Percentiles rank a stretch among this genome's conserved stretches.
phyloP scores from a whole-genome alignment of 2,797 vertebrate species.

The Pogonophryne albipinna region DNA sequence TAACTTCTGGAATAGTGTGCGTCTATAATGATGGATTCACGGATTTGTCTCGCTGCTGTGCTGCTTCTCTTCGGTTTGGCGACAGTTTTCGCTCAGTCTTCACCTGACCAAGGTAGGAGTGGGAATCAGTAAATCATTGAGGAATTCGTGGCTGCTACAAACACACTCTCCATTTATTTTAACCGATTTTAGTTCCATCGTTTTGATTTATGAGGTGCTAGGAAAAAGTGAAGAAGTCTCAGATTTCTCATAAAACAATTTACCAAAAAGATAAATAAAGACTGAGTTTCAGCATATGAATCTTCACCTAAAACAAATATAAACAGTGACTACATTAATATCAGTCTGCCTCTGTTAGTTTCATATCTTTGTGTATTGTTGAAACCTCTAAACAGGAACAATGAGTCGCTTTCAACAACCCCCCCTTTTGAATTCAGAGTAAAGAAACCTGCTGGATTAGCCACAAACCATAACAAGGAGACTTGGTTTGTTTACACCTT shows the following conservation, averaged over 20 bases:
- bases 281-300: not conserved
- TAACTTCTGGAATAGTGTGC: not conserved
- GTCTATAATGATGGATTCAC: slow-evolving; percentile 53
- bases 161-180: not conserved
- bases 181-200: not conserved
- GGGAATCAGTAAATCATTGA: slow-evolving; percentile 5
- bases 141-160: not conserved
- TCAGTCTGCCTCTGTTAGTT: slow-evolving; percentile 5
- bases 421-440: slow-evolving; percentile 10
- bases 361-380: slow-evolving; percentile 22
- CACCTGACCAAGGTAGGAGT: slow-evolving; percentile 64
- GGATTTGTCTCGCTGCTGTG: slow-evolving; percentile 54
- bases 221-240: not conserved
- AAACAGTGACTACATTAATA: not conserved
- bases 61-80: slow-evolving; percentile 71
- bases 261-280: accelerated
- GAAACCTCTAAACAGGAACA: slow-evolving; percentile 38
- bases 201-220: no score
- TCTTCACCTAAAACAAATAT: not conserved
- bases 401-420: slow-evolving; percentile 1
- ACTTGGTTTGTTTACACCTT: no score
- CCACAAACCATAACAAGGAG: no score
- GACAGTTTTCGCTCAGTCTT: slow-evolving; percentile 58
- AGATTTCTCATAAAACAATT: not conserved
- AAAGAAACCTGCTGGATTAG: slow-evolving; percentile 10